Conservation (phyloP, 2,113 vertebrate species). For the Clarias magur region DNA sequence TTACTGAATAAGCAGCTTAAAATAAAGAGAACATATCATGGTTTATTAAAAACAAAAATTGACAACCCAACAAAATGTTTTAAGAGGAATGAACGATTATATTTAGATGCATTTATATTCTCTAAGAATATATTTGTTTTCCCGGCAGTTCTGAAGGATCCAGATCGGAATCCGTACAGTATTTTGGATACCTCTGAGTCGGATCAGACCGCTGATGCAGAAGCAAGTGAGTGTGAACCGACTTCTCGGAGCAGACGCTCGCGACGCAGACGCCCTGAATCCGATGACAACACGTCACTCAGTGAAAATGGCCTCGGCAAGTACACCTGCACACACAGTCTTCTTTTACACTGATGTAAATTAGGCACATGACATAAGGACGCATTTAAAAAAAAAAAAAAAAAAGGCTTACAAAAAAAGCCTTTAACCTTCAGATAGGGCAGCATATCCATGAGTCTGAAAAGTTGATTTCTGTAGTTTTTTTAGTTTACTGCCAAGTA, state of each 20-base stretch:
- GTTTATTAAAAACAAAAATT: neutral
- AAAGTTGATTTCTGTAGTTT: neutral
- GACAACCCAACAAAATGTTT: neutral
- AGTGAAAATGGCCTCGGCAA: constrained; percentile 97
- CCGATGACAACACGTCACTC: constrained; percentile 93
- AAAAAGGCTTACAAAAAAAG: neutral
- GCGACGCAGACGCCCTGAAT: constrained; percentile 91
- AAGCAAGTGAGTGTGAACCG: constrained; percentile 89
- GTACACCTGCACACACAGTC: constrained; percentile 57
- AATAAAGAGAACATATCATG: neutral
- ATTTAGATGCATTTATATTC: neutral
- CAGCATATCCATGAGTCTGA: no score
- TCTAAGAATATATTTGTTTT: constrained; percentile 27
- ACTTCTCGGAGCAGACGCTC: constrained; percentile 88
- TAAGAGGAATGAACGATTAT: neutral
- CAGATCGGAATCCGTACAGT: constrained; percentile 88
- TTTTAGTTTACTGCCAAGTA: no score
- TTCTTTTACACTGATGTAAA: neutral
- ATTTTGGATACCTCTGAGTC: constrained; percentile 92
- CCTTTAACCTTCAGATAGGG: neutral
- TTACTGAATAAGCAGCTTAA: neutral
- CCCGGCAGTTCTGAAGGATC: constrained; percentile 82
- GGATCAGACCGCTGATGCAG: constrained; percentile 94
- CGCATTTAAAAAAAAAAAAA: no score
- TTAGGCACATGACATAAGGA: constrained; percentile 1